Evolutionary conservation across 2,113 vertebrate species (phyloP).

Genomic region (Pterocles gutturalis): DNA sequence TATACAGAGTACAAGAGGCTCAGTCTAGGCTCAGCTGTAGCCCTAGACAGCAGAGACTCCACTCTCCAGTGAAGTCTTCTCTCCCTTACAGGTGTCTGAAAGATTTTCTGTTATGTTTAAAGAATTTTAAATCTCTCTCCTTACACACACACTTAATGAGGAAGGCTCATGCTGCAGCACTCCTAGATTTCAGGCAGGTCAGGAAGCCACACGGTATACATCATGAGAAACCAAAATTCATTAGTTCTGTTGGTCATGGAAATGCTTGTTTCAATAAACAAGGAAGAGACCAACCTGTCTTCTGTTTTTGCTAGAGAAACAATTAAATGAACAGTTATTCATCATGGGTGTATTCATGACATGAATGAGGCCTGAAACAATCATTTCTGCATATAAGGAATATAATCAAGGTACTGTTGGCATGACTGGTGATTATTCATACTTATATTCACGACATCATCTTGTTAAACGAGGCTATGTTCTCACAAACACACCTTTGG

Average conservation of each 20-base stretch:
- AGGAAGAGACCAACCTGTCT: not conserved
- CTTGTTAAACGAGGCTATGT: not conserved
- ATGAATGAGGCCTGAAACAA: not conserved
- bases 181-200: not conserved
- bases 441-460: not conserved
- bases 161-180: not conserved
- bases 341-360: not conserved
- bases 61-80: not conserved
- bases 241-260: not conserved
- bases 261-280: constrained; percentile 4
- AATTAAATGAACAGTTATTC: constrained; percentile 33
- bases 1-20: not conserved
- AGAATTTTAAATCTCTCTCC: not conserved
- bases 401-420: not conserved
- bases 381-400: not conserved
- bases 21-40: not conserved
- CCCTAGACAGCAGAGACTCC: not conserved
- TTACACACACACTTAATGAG: not conserved
- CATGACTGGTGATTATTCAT: constrained; percentile 12
- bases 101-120: not conserved
- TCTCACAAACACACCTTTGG: not conserved
- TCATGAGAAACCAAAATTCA: not conserved
- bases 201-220: not conserved
- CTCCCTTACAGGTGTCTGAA: not conserved
- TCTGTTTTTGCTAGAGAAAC: not conserved